A percentile compares a stretch with the other conserved stretches of the same genome.
Evolutionary conservation across 2,888 invertebrate genomes (phyloP).

Genomic region (Cephus runcator): DNA sequence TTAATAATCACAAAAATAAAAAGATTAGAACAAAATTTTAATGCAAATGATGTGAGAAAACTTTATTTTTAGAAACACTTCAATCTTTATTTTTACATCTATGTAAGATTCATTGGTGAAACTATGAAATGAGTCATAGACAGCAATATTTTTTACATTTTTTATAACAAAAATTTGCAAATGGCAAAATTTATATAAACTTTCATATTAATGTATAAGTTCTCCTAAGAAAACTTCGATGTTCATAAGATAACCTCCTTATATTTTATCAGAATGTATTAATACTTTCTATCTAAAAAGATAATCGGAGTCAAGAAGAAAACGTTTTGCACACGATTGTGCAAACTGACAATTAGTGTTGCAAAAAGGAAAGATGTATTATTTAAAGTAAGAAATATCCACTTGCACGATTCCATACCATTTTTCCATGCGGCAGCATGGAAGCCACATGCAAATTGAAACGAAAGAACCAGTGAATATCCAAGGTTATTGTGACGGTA

Average conservation of each 20-base stretch:
- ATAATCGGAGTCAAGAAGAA: background rate
- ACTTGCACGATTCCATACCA: background rate
- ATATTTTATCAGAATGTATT: background rate
- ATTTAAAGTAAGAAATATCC: background rate
- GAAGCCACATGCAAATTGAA: constrained; percentile 45
- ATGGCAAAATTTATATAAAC: background rate
- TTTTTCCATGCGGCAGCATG: constrained; percentile 40
- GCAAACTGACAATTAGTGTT: too few species aligned
- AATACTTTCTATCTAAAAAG: background rate
- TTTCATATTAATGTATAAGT: background rate
- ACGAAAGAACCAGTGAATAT: background rate
- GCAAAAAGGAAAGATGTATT: too few species aligned
- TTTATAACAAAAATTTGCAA: background rate
- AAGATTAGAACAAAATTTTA: background rate
- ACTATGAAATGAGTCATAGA: background rate
- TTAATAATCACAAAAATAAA: background rate
- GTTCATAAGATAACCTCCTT: background rate
- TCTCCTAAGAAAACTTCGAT: background rate
- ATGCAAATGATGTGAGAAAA: background rate
- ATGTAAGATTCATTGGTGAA: background rate
- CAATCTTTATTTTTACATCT: background rate
- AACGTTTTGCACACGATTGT: background rate
- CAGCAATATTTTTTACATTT: background rate
- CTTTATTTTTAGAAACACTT: background rate
- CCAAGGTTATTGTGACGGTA: background rate